Conservation (phyloP, 2,888 invertebrate genomes). For the Stomorhina lunata region DNA sequence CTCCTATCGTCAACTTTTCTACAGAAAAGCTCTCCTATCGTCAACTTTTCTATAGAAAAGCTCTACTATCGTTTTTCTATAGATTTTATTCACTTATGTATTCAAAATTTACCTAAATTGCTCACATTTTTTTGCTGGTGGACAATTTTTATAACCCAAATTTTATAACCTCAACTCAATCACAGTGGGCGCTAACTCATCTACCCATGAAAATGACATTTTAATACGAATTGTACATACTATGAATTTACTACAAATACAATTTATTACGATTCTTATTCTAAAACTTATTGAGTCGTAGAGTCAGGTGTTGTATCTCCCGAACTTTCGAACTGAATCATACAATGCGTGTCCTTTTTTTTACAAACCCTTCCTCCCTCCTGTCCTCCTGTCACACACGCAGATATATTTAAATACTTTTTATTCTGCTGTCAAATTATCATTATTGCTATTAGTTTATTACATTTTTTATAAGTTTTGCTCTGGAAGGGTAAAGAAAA, state of each 20-base stretch:
- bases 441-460: conserved; percentile 28
- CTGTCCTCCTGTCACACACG: no score
- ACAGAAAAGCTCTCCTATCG: no score
- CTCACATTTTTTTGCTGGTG: no score
- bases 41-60: no score
- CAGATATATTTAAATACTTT: neutral
- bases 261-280: no score
- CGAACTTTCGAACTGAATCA: conserved; percentile 27
- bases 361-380: no score
- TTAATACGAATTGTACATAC: neutral
- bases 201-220: conserved; percentile 18
- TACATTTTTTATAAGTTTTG: conserved; percentile 10
- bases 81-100: no score
- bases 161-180: conserved; percentile 4
- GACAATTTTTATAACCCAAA: conserved; percentile 1
- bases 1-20: no score
- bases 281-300: no score
- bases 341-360: conserved; percentile 35
- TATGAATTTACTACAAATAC: neutral
- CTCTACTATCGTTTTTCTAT: no score
- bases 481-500: neutral
- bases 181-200: conserved; percentile 41
- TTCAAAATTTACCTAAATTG: no score
- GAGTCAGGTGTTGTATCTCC: no score
- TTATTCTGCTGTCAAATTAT: conserved; percentile 36